Conservation (phyloP, 2,888 invertebrate species). For the Toxonevra muliebris region DNA sequence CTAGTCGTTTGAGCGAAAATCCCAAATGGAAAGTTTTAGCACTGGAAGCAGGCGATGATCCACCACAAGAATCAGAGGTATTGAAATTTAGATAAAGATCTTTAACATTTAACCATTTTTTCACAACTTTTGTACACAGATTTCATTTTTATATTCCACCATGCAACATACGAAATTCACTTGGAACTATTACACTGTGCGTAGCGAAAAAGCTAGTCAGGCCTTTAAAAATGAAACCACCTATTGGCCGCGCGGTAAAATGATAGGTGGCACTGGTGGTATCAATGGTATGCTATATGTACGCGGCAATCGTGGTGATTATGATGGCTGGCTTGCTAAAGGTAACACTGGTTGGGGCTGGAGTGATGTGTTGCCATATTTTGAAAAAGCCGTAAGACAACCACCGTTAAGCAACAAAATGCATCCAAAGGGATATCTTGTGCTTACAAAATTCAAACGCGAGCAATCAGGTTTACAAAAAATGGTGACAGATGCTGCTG, state of each 20-base stretch:
- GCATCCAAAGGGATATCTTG: slow-evolving; percentile 59
- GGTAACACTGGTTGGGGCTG: slow-evolving; percentile 77
- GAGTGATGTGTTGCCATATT: slow-evolving; percentile 80
- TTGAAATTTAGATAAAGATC: background rate
- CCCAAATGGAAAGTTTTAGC: slow-evolving; percentile 46
- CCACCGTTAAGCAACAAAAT: slow-evolving; percentile 43
- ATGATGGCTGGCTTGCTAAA: slow-evolving; percentile 70
- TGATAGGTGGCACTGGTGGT: slow-evolving; percentile 73
- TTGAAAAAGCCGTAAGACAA: slow-evolving; percentile 73
- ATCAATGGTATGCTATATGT: slow-evolving; percentile 75
- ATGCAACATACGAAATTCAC: slow-evolving; percentile 47
- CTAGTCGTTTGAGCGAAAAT: slow-evolving; percentile 49
- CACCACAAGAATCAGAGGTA: slow-evolving; percentile 48
- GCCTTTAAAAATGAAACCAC: slow-evolving; percentile 58
- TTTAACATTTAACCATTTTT: background rate
- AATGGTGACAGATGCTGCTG: slow-evolving; percentile 63
- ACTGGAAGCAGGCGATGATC: slow-evolving; percentile 48
- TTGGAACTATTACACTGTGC: slow-evolving; percentile 55
- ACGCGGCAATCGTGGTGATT: slow-evolving; percentile 73
- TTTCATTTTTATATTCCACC: slow-evolving; percentile 39
- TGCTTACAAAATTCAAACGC: slow-evolving; percentile 61
- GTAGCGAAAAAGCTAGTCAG: slow-evolving; percentile 45
- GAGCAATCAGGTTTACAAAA: slow-evolving; percentile 37
- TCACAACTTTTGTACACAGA: slow-evolving; percentile 33
- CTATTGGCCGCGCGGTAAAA: slow-evolving; percentile 70